Evolutionary conservation across 1,140 invertebrate species (phyloP).

Genomic region (Acromyrmex charruanus): DNA sequence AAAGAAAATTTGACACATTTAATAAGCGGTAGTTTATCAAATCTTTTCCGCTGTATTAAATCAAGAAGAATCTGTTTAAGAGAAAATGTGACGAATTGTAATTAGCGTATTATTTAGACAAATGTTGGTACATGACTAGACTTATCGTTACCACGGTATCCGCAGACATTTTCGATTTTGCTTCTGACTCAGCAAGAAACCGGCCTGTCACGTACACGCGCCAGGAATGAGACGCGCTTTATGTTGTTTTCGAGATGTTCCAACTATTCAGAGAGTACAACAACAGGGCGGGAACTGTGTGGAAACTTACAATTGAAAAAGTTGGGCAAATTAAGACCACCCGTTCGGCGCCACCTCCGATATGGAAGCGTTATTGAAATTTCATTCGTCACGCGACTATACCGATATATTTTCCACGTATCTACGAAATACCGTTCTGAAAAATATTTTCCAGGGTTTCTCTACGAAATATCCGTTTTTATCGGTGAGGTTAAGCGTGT

Average conservation of each 20-base stretch:
- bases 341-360: background rate
- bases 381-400: conserved; percentile 35
- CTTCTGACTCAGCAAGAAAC: conserved; percentile 60
- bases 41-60: background rate
- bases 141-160: conserved; percentile 43
- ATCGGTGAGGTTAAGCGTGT: conserved; percentile 48
- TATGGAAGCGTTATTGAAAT: conserved; percentile 26
- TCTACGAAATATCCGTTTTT: conserved; percentile 49
- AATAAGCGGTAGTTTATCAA: background rate
- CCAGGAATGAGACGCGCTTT: conserved; percentile 59
- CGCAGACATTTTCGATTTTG: conserved; percentile 61
- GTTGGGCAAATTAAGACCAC: conserved; percentile 57
- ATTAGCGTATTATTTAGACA: conserved; percentile 60
- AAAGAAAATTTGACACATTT: background rate
- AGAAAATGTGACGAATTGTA: conserved; percentile 1
- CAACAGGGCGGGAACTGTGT: background rate
- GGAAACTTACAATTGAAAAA: conserved; percentile 65
- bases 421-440: conserved; percentile 16
- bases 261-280: conserved; percentile 48
- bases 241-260: conserved; percentile 58
- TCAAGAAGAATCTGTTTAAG: background rate
- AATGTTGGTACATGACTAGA: conserved; percentile 37
- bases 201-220: conserved; percentile 50
- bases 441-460: conserved; percentile 35
- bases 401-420: background rate